Conservation (phyloP, 2,888 invertebrate species). For the Drosophila infuscata region DNA sequence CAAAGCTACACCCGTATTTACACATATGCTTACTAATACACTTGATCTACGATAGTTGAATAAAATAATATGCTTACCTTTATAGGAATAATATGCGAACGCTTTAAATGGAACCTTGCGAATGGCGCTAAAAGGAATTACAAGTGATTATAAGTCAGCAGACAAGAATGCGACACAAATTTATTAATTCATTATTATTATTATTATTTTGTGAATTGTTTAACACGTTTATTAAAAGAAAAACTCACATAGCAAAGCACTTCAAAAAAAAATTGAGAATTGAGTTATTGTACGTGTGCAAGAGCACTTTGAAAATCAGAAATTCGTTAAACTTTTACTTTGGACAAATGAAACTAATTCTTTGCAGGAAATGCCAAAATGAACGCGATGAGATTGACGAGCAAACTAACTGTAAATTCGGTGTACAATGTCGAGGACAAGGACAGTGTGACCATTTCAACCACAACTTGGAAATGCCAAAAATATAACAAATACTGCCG, state of each 20-base stretch:
- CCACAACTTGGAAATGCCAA: background rate
- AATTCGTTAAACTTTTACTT: slow-evolving; percentile 39
- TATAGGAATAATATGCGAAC: background rate
- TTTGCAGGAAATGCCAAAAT: background rate
- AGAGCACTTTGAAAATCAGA: slow-evolving; percentile 42
- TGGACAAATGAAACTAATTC: background rate
- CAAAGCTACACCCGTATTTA: background rate
- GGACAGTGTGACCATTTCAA: slow-evolving; percentile 25
- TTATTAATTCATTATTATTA: background rate
- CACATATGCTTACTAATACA: background rate
- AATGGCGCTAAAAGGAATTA: slow-evolving; percentile 38
- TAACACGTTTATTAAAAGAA: background rate
- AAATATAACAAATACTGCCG: background rate
- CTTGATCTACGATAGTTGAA: slow-evolving; percentile 17
- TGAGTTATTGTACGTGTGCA: slow-evolving; percentile 26
- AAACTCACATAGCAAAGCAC: slow-evolving; percentile 38
- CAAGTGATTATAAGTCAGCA: slow-evolving; percentile 35
- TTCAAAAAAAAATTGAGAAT: slow-evolving; percentile 42
- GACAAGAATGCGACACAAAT: slow-evolving; percentile 3
- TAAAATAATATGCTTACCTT: slow-evolving; percentile 28
- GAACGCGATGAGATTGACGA: slow-evolving; percentile 42
- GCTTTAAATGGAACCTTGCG: slow-evolving; percentile 7
- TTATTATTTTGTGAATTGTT: background rate
- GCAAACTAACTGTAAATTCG: slow-evolving; percentile 48
- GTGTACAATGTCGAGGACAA: background rate